A percentile compares a stretch with the other conserved stretches of the same genome.
Conservation (phyloP, 2,888 invertebrate species). For the Agrochola circellaris region DNA sequence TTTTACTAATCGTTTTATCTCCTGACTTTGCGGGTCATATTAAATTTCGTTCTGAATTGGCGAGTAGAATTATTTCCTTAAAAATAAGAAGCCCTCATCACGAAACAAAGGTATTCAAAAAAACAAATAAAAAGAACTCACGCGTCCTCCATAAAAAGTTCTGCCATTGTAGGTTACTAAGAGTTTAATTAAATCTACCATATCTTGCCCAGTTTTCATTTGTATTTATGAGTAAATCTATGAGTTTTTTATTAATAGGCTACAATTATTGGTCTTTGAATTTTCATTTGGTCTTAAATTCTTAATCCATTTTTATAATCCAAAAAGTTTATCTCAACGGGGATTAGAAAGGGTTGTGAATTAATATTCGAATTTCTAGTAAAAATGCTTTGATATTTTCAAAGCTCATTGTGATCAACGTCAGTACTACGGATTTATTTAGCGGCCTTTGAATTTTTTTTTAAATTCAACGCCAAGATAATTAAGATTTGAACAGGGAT, state of each 20-base stretch:
- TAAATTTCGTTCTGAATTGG: constrained; percentile 22
- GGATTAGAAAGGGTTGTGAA: constrained; percentile 57
- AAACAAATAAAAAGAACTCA: constrained; percentile 28
- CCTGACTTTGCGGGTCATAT: constrained; percentile 11
- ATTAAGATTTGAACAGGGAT: constrained; percentile 29
- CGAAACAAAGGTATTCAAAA: constrained; percentile 24
- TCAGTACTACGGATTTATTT: constrained; percentile 26
- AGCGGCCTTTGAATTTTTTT: constrained; percentile 25
- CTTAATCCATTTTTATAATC: constrained; percentile 45
- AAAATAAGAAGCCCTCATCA: constrained; percentile 11
- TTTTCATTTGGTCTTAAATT: constrained; percentile 45
- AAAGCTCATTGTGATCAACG: constrained; percentile 42
- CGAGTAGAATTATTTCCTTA: neutral
- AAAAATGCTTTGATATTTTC: constrained; percentile 44
- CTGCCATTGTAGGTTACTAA: neutral
- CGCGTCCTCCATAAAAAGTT: constrained; percentile 19
- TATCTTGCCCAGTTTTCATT: constrained; percentile 3
- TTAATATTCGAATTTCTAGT: constrained; percentile 46
- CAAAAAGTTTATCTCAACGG: constrained; percentile 34
- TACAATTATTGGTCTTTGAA: constrained; percentile 7
- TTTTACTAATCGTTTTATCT: neutral
- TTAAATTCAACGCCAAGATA: constrained; percentile 26
- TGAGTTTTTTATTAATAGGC: constrained; percentile 7
- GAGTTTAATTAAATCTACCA: constrained; percentile 17
- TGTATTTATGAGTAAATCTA: constrained; percentile 8